phyloP scores from a whole-genome alignment of 2,113 vertebrate genomes.

The Semicossyphus pulcher region DNA sequence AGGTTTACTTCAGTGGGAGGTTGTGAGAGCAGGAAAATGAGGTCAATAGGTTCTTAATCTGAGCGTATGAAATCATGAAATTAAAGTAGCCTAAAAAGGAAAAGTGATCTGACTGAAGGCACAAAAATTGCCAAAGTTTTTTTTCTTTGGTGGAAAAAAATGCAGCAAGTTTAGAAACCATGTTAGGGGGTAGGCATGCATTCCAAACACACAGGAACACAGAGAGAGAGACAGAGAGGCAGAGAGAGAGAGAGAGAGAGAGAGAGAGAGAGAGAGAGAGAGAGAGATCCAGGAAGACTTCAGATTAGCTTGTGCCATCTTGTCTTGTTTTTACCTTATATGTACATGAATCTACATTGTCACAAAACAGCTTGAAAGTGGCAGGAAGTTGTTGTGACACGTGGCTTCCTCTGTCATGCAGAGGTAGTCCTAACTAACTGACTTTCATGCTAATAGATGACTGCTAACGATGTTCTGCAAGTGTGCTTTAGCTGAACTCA shows the following conservation, averaged over 20 bases:
- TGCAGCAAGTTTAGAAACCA: neutral
- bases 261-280: too few relatives aligned
- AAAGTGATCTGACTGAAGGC: conserved; percentile 21
- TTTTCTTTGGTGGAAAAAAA: conserved; percentile 19
- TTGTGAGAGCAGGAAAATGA: neutral
- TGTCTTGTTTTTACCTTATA: conserved; percentile 82
- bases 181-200: conserved; percentile 33
- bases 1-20: neutral
- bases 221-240: too few relatives aligned
- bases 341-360: conserved; percentile 73
- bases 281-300: conserved; percentile 35
- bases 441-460: neutral
- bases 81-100: conserved; percentile 16
- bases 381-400: conserved; percentile 80
- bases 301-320: conserved; percentile 64
- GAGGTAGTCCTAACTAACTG: neutral
- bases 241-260: too few relatives aligned
- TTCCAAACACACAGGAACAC: conserved; percentile 30
- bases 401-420: conserved; percentile 70
- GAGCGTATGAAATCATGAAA: conserved; percentile 15
- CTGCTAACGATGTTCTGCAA: neutral
- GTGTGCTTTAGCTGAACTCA: neutral
- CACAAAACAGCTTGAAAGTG: conserved; percentile 37
- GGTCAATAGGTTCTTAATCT: neutral
- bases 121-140: neutral